Conservation (phyloP, 1,140 invertebrate species). For the Nymphalis io region DNA sequence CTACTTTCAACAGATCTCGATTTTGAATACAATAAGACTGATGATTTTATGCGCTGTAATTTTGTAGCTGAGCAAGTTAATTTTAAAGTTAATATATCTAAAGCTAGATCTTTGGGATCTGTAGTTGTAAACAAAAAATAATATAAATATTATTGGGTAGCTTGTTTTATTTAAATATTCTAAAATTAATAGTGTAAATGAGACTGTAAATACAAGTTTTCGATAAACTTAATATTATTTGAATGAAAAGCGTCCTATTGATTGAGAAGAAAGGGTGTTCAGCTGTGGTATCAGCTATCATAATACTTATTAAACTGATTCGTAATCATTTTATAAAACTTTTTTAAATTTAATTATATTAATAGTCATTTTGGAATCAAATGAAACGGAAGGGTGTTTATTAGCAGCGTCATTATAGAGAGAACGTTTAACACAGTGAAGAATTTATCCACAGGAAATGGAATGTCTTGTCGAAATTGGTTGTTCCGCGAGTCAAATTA, state of each 20-base stretch:
- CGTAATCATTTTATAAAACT: no score
- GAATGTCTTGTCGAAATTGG: constrained; percentile 49
- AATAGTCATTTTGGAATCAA: background rate
- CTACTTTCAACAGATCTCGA: constrained; percentile 37
- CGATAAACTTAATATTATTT: no score
- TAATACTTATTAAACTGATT: no score
- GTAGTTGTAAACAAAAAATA: no score
- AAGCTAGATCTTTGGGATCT: no score
- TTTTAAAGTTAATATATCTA: no score
- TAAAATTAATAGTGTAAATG: no score
- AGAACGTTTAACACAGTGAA: constrained; percentile 29
- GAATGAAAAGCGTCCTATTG: constrained; percentile 13
- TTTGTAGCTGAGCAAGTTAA: background rate
- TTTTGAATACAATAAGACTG: constrained; percentile 11
- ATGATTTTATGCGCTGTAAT: constrained; percentile 1
- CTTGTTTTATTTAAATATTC: no score
- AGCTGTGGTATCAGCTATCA: no score
- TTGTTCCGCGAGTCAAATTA: constrained; percentile 48
- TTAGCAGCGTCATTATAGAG: constrained; percentile 23
- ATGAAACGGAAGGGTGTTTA: constrained; percentile 45
- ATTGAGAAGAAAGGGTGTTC: constrained; percentile 30
- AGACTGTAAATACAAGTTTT: no score
- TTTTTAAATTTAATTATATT: no score
- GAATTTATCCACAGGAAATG: constrained; percentile 56
- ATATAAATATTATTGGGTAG: no score